Evolutionary conservation across 1,140 invertebrate genomes (phyloP), one percentile per base, ranked within the genome.

Genomic region (Leptinotarsa texana): DNA sequence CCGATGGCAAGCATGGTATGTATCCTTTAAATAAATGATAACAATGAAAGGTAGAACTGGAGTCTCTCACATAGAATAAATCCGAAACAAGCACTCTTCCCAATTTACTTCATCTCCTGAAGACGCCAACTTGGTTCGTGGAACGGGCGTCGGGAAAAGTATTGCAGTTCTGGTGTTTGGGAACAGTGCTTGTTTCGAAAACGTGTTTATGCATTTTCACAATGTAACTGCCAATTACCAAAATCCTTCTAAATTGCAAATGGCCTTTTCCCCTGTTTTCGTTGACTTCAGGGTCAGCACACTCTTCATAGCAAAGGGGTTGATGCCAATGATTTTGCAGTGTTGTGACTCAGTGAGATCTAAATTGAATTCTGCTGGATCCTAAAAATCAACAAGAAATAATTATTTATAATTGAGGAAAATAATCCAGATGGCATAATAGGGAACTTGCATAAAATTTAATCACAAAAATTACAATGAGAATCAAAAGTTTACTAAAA

Each of bases 291-390:
- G 81, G 62, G 79, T 84, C 49, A 90, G 42, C 21, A 80, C 80
- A 22, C 81, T 75, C 48, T 76, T 77, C 22, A 24, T 79, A 17
- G 73, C 27, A 47, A 81, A 78, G 22, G 69, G 78, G 15, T 79
- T 74, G 5, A 87, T 72, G 49, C 83, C 77, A 17, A 84, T 72
- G 73, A 89, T 78, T 81, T 84, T 84, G 75, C 88, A 89, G 51
- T 87, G 85, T 73, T 86, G 86, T 22, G 87, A 86, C 15, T 77
- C 73, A 71, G 69, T 82, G 61, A 90, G 81, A 82, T 89, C 85
- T 51, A 88, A 80, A 69, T 77, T 78, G 51, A 77, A 76, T 65
- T 80, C 51, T 47, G 15, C 33, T 61, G 22, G 15, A 17, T 70
- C 49, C 63, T 65, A 33, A 65, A 65, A 57, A 57, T 42, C 0